Conservation (phyloP, 1,140 invertebrate genomes). For the Drosophila arizonae region DNA sequence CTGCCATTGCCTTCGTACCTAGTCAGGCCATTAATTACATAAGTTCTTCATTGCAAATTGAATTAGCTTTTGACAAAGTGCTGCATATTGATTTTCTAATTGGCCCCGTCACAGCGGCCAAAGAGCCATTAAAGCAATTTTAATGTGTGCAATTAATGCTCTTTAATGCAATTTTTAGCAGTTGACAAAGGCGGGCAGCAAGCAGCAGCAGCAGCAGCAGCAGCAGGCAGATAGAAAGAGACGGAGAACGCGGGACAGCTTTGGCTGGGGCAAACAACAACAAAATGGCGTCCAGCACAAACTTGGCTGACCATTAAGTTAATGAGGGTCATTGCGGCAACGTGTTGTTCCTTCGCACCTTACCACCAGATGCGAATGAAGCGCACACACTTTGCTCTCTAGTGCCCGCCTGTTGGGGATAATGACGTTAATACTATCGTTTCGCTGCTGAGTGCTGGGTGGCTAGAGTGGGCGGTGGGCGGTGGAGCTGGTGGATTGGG, state of each 20-base stretch:
- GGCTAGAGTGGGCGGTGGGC: not conserved
- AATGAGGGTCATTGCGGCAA: constrained; percentile 73
- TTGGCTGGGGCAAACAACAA: not conserved
- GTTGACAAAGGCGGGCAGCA: constrained; percentile 36
- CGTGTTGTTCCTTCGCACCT: constrained; percentile 71
- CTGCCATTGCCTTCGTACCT: not conserved
- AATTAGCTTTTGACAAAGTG: constrained; percentile 76
- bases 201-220: not conserved
- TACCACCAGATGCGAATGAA: constrained; percentile 42
- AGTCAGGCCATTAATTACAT: constrained; percentile 54
- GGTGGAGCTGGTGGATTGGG: no score
- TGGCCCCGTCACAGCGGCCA: constrained; percentile 48
- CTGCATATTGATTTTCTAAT: constrained; percentile 76
- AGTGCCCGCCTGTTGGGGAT: constrained; percentile 38
- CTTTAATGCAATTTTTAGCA: constrained; percentile 60
- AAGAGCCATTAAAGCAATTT: constrained; percentile 60
- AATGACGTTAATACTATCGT: constrained; percentile 50
- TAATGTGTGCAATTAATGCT: constrained; percentile 66
- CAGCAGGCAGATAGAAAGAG: not conserved
- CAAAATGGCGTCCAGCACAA: constrained; percentile 37
- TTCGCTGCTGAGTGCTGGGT: not conserved
- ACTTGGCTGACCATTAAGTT: constrained; percentile 68
- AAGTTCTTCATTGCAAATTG: constrained; percentile 61
- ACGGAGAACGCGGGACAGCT: no score
- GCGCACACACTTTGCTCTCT: not conserved